Percentiles rank a stretch among this genome's conserved stretches.
phyloP scores from a whole-genome alignment of 2,113 vertebrate species.

The Heterocephalus glaber region DNA sequence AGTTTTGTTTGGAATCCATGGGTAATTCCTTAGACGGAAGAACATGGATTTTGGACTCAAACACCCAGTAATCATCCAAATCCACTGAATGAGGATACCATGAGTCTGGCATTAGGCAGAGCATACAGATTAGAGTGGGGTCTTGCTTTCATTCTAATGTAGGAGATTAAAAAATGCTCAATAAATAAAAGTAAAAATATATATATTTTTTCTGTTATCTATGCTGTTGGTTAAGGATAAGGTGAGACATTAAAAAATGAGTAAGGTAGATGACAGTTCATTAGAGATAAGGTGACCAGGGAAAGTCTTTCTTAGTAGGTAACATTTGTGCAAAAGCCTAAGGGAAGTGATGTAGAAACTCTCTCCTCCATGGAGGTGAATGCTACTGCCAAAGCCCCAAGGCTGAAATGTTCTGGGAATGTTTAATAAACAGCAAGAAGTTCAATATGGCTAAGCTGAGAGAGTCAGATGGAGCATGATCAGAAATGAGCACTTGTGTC shows the following conservation, averaged over 20 bases:
- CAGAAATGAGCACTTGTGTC: not conserved
- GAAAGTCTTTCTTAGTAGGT: not conserved
- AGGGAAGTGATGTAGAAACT: not conserved
- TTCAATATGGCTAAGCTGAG: not conserved
- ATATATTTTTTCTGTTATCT: not conserved
- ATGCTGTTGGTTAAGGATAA: not conserved
- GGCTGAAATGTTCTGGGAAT: not conserved
- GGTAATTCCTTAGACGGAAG: not conserved
- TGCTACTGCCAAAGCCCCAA: not conserved
- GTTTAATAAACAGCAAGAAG: slow-evolving; percentile 28
- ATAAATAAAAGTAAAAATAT: not conserved
- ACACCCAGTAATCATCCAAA: not conserved
- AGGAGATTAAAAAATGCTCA: not conserved
- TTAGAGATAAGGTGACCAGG: not conserved
- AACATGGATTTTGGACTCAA: not conserved
- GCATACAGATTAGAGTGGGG: not conserved
- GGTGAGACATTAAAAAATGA: not conserved
- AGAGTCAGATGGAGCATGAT: slow-evolving; percentile 17
- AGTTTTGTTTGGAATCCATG: not conserved
- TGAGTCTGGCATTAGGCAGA: not conserved
- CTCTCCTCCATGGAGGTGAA: not conserved
- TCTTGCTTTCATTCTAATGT: not conserved
- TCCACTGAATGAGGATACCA: not conserved
- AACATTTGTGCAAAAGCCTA: not conserved
- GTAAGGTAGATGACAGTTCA: not conserved